Evolutionary conservation across 1,140 invertebrate species (phyloP), one percentile per base, ranked within the genome.

Genomic region (Wasmannia auropunctata): DNA sequence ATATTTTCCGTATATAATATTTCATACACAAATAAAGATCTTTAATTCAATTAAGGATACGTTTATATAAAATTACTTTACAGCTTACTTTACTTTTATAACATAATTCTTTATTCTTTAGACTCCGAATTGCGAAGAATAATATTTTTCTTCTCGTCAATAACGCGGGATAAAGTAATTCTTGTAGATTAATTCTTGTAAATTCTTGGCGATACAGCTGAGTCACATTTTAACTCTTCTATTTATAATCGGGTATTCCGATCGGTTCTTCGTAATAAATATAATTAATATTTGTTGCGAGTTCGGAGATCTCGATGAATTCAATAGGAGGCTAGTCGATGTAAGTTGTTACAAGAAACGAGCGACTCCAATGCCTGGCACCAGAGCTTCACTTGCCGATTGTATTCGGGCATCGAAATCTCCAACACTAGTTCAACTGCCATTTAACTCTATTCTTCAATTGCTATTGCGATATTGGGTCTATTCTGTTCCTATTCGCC

Each of bases 341-440:
- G 60, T 88, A 86, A 86, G 16, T 81, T 34, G 25, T 46, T 69
- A 62, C 51, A 75, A 67, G 22, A 37, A 19, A 19, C 22, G 34
- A 10, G 89, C 67, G 84, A 90, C 70, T 86, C 40, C 63, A 75
- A 91, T 28, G 89, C 89, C 74, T 88, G 89, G 89, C 70, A 67
- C 37, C 58, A 37, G 25, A 63, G 74, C 34, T 54, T 37, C 49
- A 74, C 76, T n/a, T 90, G 86, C 72, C 74, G 54, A 80, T 75
- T 75, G n/a, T 28, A 75, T 11, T 81, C 86, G 37, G 83, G 89
- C 89, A 65, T 91, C 87, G 89, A 91, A 91, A 86, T 91, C 89
- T 86, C 89, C 89, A 56, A 56, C 65, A 34, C 22, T 75, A 56
- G 40, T 80, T 10, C 51, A 54, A 43, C 16, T 80, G 62, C 22